A percentile compares a stretch with the other conserved stretches of the same genome.
phyloP scores from a whole-genome alignment of 2,888 invertebrate species.

The Thelaira solivaga region DNA sequence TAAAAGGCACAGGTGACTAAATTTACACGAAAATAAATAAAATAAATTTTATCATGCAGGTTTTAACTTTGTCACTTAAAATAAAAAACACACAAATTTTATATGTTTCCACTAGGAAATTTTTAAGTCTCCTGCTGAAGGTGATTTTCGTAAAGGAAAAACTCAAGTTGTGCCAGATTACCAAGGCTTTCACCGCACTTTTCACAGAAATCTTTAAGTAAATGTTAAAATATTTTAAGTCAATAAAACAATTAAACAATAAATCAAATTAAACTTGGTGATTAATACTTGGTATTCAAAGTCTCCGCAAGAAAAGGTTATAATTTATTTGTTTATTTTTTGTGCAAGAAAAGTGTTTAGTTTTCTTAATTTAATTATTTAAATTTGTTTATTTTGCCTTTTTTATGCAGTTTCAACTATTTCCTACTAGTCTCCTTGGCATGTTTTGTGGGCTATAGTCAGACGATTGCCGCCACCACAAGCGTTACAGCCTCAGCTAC shows the following conservation, averaged over 20 bases:
- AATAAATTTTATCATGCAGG: too few species aligned
- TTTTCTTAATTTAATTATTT: background rate
- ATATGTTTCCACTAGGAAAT: slow-evolving; percentile 8
- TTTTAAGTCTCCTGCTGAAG: slow-evolving; percentile 42
- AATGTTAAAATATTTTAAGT: background rate
- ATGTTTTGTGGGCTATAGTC: slow-evolving; percentile 68
- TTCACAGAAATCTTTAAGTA: background rate
- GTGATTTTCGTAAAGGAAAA: background rate
- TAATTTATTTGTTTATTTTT: background rate
- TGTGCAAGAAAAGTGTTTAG: background rate
- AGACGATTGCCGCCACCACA: slow-evolving; percentile 66
- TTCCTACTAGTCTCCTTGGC: slow-evolving; percentile 71
- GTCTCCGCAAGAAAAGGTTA: too few species aligned
- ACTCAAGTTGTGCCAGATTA: too few species aligned
- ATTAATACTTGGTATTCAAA: background rate
- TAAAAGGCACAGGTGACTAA: too few species aligned
- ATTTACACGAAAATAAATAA: too few species aligned
- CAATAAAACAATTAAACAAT: slow-evolving; percentile 23
- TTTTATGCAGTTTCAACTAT: slow-evolving; percentile 67
- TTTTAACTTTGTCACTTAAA: slow-evolving; percentile 44
- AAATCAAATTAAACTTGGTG: slow-evolving; percentile 8
- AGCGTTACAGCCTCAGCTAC: slow-evolving; percentile 69
- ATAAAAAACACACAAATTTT: background rate
- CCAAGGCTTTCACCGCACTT: too few species aligned
- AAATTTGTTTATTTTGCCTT: background rate